Conservation (phyloP, 2,888 invertebrate species). For the Abrostola triplasia region DNA sequence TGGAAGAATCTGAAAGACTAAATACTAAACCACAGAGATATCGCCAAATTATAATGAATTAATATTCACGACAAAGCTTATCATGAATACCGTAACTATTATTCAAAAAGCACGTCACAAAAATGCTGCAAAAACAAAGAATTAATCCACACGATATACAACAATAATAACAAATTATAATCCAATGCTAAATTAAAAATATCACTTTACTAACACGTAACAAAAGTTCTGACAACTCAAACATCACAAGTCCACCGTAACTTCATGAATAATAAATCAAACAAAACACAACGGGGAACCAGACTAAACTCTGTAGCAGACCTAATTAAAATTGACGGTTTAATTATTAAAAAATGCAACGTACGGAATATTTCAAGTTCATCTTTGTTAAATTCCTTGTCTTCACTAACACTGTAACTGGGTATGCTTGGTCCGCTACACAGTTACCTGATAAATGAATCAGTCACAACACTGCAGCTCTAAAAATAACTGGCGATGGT, state of each 20-base stretch:
- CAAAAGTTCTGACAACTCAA: not conserved
- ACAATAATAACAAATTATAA: too few relatives aligned
- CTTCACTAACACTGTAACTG: conserved; percentile 66
- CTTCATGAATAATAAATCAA: not conserved
- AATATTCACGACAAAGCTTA: too few relatives aligned
- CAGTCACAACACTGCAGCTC: conserved; percentile 58
- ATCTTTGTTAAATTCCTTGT: conserved; percentile 59
- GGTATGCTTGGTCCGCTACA: conserved; percentile 65
- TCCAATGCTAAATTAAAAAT: not conserved
- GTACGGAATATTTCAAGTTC: conserved; percentile 72
- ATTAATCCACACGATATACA: too few relatives aligned
- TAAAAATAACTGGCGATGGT: conserved; percentile 77
- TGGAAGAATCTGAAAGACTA: too few relatives aligned
- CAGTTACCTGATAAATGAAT: conserved; percentile 78
- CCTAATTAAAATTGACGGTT: conserved; percentile 3
- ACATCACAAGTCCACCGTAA: not conserved
- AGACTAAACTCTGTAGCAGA: not conserved
- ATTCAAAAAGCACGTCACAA: too few relatives aligned
- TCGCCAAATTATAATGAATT: too few relatives aligned
- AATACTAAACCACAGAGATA: too few relatives aligned
- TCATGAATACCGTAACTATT: too few relatives aligned
- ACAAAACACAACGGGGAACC: not conserved
- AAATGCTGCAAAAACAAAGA: too few relatives aligned
- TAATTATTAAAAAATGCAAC: conserved; percentile 52
- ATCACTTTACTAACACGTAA: conserved; percentile 2